A percentile compares a stretch with the other conserved stretches of the same genome.
phyloP scores from a whole-genome alignment of 2,888 invertebrate species.

The Deilephila porcellus region DNA sequence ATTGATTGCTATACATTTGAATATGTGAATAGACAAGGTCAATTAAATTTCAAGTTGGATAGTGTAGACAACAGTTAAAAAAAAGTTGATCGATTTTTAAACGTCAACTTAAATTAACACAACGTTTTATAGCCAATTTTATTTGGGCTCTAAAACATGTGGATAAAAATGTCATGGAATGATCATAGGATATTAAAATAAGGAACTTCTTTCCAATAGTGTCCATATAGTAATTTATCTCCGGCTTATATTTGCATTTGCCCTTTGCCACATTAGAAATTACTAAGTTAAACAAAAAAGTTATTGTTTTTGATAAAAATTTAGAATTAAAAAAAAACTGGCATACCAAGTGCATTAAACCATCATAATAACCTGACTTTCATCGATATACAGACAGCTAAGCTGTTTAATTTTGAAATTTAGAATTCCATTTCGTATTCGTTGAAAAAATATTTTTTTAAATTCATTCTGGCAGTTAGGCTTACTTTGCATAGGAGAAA shows the following conservation, averaged over 20 bases:
- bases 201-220: no score
- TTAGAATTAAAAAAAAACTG: background rate
- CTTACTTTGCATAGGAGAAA: background rate
- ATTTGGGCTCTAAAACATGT: background rate
- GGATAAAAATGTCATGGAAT: background rate
- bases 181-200: no score
- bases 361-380: background rate
- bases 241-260: no score
- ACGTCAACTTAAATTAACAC: background rate
- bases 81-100: background rate
- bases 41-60: background rate
- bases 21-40: background rate
- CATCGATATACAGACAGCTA: background rate
- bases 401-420: background rate
- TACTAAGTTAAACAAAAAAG: no score
- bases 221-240: no score
- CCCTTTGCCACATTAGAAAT: no score
- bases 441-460: background rate
- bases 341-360: background rate
- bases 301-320: no score
- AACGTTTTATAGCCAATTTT: constrained; percentile 1
- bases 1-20: background rate
- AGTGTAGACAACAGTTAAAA: background rate
- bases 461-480: background rate
- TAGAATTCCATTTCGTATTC: background rate